Evolutionary conservation across 2,797 vertebrate species (phyloP).

Genomic region (Kryptopterus vitreolus): DNA sequence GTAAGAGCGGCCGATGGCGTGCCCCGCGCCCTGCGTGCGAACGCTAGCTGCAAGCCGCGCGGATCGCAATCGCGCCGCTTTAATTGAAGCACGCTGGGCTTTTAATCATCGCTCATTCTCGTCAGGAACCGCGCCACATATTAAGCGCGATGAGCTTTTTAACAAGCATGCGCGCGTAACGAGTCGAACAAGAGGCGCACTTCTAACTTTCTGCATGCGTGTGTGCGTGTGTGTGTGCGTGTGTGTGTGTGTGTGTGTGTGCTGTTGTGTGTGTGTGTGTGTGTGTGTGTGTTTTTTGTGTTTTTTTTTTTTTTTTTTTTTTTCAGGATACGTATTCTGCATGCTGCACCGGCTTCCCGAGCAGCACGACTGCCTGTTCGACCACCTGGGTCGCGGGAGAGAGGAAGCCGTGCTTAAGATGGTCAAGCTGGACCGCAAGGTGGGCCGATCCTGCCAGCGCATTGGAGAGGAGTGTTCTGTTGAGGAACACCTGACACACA

Average conservation of each 20-base stretch:
- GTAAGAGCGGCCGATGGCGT: background rate
- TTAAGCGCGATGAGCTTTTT: slow-evolving; percentile 69
- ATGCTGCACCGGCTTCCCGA: slow-evolving; percentile 61
- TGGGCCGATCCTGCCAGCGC: slow-evolving; percentile 89
- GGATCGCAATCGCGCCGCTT: slow-evolving; percentile 58
- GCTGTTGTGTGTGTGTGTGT: background rate
- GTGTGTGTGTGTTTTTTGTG: slow-evolving; percentile 17
- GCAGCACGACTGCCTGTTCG: slow-evolving; percentile 86
- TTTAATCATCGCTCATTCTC: slow-evolving; percentile 69
- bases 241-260: too few relatives aligned
- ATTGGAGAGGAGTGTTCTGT: slow-evolving; percentile 88
- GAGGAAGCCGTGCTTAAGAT: slow-evolving; percentile 90
- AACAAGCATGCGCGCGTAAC: slow-evolving; percentile 63
- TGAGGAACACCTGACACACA: too few relatives aligned
- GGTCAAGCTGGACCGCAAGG: slow-evolving; percentile 91
- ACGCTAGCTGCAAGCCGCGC: slow-evolving; percentile 1
- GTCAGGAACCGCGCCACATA: slow-evolving; percentile 66
- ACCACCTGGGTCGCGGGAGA: slow-evolving; percentile 86
- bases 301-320: background rate
- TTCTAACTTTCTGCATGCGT: too few relatives aligned
- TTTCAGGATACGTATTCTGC: slow-evolving; percentile 62
- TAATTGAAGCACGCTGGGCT: slow-evolving; percentile 71
- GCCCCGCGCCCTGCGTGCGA: background rate
- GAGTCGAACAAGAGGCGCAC: too few relatives aligned
- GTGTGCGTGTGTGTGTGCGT: too few relatives aligned